Base-by-base conservation (phyloP, 2,888 invertebrate genomes). In the Portevinia maculata region DNA sequence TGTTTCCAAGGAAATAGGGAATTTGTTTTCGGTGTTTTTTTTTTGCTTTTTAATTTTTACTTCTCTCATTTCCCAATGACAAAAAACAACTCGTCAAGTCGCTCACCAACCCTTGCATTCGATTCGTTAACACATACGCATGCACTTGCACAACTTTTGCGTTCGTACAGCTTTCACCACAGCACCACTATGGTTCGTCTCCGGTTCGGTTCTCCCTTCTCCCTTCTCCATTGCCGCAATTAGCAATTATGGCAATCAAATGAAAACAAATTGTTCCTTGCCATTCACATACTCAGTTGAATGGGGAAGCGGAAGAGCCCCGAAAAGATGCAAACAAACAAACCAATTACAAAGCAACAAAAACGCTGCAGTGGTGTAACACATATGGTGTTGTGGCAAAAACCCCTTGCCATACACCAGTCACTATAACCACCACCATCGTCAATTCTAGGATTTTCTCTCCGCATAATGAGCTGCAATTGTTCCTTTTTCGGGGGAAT, bases 191-290 rank as follows among this genome's bases (percentile, higher is more conserved):
- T n/a, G n/a, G n/a, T n/a, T n/a, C n/a, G n/a, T n/a, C n/a, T n/a
- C n/a, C n/a, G n/a, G n/a, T n/a, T n/a, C n/a, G n/a, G n/a, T n/a
- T n/a, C n/a, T n/a, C n/a, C n/a, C n/a, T n/a, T n/a, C n/a, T n/a
- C n/a, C n/a, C n/a, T n/a, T n/a, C 24, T 0, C 13, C 17, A 11
- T 13, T 19, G 39, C 59, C 70, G 50, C 57, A 74, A 74, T 74
- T 74, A 74, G 74, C 74, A 74, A 65, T 74, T 74, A 74, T 28
- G 74, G 65, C 65, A 65, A 74, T 74, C 74, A 74, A 74, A 74
- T 74, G 57, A 65, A 74, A 74, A 74, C 65, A 74, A 73, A 73
- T 64, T 73, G 64, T 74, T 74, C 52, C 62, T 34, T 53, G 53
- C 71, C 37, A 53, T 53, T 62, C 48, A 57, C 65, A 65, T 74